Conservation (phyloP, 2,797 vertebrate genomes). For the Heteromormyrus szaboi region DNA sequence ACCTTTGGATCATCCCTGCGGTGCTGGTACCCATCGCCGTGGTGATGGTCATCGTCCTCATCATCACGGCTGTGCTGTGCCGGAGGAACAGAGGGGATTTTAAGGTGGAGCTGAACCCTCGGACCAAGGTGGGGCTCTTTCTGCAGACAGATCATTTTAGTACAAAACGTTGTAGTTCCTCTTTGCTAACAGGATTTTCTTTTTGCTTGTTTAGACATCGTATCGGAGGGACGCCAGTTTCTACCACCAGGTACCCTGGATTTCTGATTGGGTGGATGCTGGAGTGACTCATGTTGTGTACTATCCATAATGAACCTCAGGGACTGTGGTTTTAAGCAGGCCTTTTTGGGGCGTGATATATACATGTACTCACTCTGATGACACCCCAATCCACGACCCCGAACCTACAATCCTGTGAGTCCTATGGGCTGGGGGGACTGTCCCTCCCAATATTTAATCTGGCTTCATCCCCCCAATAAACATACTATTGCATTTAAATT, state of each 20-base stretch:
- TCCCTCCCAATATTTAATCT: background rate
- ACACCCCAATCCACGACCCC: background rate
- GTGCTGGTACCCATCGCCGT: slow-evolving; percentile 86
- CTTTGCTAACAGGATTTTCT: slow-evolving; percentile 33
- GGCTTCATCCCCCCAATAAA: background rate
- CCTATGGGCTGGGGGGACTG: background rate
- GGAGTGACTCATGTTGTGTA: background rate
- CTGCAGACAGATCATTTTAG: background rate
- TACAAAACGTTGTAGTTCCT: background rate
- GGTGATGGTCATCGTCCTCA: slow-evolving; percentile 82
- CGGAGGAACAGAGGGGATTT: slow-evolving; percentile 92
- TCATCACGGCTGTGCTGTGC: slow-evolving; percentile 87
- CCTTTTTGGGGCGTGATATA: background rate
- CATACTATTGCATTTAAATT: background rate
- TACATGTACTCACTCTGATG: background rate
- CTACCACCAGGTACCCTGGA: slow-evolving; percentile 48
- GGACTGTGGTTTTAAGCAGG: background rate
- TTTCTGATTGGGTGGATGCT: background rate
- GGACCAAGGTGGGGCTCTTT: slow-evolving; percentile 75
- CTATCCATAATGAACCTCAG: background rate
- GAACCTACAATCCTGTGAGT: background rate
- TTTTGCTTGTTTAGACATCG: slow-evolving; percentile 61
- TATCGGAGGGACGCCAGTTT: slow-evolving; percentile 71
- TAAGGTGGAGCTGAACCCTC: slow-evolving; percentile 81
- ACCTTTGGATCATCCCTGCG: slow-evolving; percentile 90